A percentile compares a stretch with the other conserved stretches of the same genome.
Evolutionary conservation across 2,888 invertebrate species (phyloP).

Genomic region (Glyphotaelius pellucidus): DNA sequence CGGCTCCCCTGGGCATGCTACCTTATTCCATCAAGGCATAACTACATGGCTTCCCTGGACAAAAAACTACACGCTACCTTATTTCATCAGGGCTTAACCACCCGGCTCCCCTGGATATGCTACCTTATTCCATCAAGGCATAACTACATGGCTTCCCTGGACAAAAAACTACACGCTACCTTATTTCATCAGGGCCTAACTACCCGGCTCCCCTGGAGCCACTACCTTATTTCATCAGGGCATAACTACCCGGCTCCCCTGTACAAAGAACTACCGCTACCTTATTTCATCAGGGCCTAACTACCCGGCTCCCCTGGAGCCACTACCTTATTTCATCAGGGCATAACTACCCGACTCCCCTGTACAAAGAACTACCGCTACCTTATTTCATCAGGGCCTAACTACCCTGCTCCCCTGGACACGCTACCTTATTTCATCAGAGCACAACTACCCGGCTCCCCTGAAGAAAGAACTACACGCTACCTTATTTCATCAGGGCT

Average conservation of each 20-base stretch:
- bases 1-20: too few relatives aligned
- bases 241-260: conserved; percentile 65
- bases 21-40: too few relatives aligned
- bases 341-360: conserved; percentile 78
- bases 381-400: conserved; percentile 75
- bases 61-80: too few relatives aligned
- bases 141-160: conserved; percentile 68
- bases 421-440: too few relatives aligned
- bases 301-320: conserved; percentile 81
- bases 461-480: too few relatives aligned
- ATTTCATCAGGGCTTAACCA: too few relatives aligned
- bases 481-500: too few relatives aligned
- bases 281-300: conserved; percentile 66
- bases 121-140: too few relatives aligned
- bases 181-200: conserved; percentile 67
- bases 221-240: conserved; percentile 77
- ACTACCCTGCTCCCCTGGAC: background rate
- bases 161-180: conserved; percentile 68
- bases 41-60: too few relatives aligned
- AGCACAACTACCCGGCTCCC: too few relatives aligned
- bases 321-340: conserved; percentile 43
- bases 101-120: too few relatives aligned
- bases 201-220: conserved; percentile 80
- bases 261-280: conserved; percentile 70
- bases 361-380: conserved; percentile 73